Evolutionary conservation across 2,797 vertebrate species (phyloP), one percentile per base, ranked within the genome.

Genomic region (Enoplosus armatus): DNA sequence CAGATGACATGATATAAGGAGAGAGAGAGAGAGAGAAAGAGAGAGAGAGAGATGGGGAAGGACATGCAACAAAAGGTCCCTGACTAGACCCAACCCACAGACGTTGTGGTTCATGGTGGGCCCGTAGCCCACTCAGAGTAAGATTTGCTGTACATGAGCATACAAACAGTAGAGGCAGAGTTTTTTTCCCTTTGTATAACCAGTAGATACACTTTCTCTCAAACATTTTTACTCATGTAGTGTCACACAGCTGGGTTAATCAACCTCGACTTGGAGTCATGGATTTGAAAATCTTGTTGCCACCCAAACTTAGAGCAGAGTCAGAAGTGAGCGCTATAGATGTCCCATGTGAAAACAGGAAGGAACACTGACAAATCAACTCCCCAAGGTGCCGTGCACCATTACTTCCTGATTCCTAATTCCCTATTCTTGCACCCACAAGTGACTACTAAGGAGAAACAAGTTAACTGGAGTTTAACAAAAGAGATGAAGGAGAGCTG

Each of bases 381-480:
- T 66, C 71, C 83, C 63, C 41, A 85, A 87, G 59, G 79, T n/a
- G n/a, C 81, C 72, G 26, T n/a, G 67, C 72, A 31, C 74, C 89
- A 69, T 84, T 74, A 90, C 93, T 93, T 92, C 91, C 92, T 88
- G 83, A 79, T 90, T 91, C 87, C 86, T 62, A 87, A 88, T 93
- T 92, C 92, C 88, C 33, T 47, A 79, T 92, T 92, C 75, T 84
- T 69, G 53, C 29, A 47, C 48, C 58, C 45, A 53, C 33, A 56
- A 43, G 51, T 62, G 29, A 55, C 61, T 43, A n/a, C 29, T 58
- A 14, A 77, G 41, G 22, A 72, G 50, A 75, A 22, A 51, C n/a
- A 71, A 56, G 1, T 60, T 47, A 47, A 43, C 43, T 58, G 1
- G 5, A 48, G 35, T 60, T 75, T 6, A 39, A 24, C 15, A 31